A percentile compares a stretch with the other conserved stretches of the same genome.
These are phyloP conservation scores for Smutsia temminckii DNA, from an alignment of 2,797 vertebrate genomes.

Conservation along the genomic window DNA sequence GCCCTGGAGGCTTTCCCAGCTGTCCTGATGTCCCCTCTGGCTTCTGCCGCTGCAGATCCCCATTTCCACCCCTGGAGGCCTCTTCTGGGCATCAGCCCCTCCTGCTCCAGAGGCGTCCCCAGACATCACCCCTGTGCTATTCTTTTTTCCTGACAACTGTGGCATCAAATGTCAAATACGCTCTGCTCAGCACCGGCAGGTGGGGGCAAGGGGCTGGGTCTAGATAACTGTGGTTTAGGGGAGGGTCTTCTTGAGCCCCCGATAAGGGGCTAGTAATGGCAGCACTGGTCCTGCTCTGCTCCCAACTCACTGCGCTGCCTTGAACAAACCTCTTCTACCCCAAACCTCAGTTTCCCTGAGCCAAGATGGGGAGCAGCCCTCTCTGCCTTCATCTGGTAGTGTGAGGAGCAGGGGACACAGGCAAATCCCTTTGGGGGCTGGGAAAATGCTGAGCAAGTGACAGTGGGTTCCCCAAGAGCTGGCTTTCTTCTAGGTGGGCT, in stretches of 20 bases:
- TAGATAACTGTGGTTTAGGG: not conserved
- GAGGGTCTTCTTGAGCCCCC: not conserved
- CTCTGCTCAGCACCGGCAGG: not conserved
- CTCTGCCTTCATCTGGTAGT: not conserved
- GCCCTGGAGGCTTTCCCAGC: slow-evolving; percentile 75
- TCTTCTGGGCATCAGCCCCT: slow-evolving; percentile 49
- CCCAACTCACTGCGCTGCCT: not conserved
- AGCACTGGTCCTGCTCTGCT: not conserved
- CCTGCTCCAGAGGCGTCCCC: slow-evolving; percentile 53
- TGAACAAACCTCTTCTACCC: not conserved
- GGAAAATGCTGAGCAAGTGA: not conserved
- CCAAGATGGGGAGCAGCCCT: not conserved
- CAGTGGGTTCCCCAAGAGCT: not conserved
- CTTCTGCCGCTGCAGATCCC: slow-evolving; percentile 47
- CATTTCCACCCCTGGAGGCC: slow-evolving; percentile 49
- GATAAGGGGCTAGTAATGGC: not conserved
- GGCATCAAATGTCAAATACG: slow-evolving; percentile 60
- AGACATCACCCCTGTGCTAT: slow-evolving; percentile 51
- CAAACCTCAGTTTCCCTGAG: not conserved
- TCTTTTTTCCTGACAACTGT: slow-evolving; percentile 61
- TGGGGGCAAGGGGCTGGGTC: not conserved
- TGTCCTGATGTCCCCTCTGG: slow-evolving; percentile 77
- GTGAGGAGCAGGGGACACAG: not conserved
- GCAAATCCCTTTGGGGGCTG: not conserved
- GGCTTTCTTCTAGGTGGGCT: slow-evolving; percentile 48